Percentiles rank a stretch among this genome's conserved stretches.
Evolutionary conservation across 1,140 invertebrate genomes (phyloP).

Genomic region (Drosophila pachea): DNA sequence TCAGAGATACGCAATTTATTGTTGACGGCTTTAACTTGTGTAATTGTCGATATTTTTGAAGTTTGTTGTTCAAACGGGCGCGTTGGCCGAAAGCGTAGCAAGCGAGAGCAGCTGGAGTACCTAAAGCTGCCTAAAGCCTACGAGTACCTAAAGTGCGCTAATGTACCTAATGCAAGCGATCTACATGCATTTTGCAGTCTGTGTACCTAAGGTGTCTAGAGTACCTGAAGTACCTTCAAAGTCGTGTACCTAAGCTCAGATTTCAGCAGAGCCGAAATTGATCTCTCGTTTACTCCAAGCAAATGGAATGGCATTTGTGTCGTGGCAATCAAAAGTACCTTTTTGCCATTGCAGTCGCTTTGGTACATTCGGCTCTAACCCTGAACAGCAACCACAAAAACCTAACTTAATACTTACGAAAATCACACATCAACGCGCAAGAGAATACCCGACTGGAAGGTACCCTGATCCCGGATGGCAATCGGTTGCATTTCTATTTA

Average conservation of each 20-base stretch:
- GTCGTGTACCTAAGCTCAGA: neutral
- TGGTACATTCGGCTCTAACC: slow-evolving; percentile 8
- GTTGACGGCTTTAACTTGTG: slow-evolving; percentile 45
- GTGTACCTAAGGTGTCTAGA: neutral
- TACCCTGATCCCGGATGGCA: neutral
- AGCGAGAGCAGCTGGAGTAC: no score
- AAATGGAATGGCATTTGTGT: neutral
- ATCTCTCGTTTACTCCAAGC: neutral
- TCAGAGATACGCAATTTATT: slow-evolving; percentile 55
- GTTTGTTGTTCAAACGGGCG: slow-evolving; percentile 3
- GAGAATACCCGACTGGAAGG: neutral
- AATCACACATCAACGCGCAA: neutral
- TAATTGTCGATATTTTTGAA: slow-evolving; percentile 38
- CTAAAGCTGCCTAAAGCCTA: slow-evolving; percentile 17
- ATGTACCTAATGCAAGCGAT: no score
- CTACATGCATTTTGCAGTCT: neutral
- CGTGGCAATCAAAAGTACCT: neutral
- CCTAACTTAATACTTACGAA: neutral
- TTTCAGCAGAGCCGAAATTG: no score
- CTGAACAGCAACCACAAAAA: slow-evolving; percentile 12
- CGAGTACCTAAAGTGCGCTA: neutral
- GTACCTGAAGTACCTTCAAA: neutral
- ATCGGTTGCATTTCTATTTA: neutral
- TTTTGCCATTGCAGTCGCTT: neutral
- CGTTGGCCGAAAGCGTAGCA: neutral